phyloP scores from a whole-genome alignment of 1,140 invertebrate species.

The Triops cancriformis region DNA sequence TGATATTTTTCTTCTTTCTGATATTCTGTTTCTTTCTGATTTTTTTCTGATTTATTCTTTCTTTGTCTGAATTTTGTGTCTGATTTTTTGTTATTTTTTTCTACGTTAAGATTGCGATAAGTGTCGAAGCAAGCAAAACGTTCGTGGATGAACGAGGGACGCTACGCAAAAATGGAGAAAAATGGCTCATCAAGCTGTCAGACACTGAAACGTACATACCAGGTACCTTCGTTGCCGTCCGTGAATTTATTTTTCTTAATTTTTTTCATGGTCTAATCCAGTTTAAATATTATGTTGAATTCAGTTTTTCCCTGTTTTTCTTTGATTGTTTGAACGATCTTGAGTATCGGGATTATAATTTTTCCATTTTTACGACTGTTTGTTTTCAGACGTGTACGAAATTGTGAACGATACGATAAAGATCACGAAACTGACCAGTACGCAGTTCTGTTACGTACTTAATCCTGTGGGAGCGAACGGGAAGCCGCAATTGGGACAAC shows the following conservation, averaged over 20 bases:
- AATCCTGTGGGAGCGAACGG: conserved; percentile 43
- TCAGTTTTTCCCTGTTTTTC: conserved; percentile 29
- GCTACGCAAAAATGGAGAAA: conserved; percentile 45
- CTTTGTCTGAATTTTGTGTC: too few species aligned
- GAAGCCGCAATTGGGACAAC: conserved; percentile 35
- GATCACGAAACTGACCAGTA: conserved; percentile 43
- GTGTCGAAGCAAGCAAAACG: conserved; percentile 41
- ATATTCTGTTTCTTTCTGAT: too few species aligned
- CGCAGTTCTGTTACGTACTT: conserved; percentile 46
- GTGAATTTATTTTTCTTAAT: too few species aligned
- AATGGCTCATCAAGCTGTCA: conserved; percentile 44
- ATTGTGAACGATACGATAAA: conserved; percentile 36
- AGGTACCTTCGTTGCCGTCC: conserved; percentile 44
- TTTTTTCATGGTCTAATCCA: too few species aligned
- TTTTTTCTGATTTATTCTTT: too few species aligned
- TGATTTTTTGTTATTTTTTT: too few species aligned
- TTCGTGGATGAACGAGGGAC: conserved; percentile 44
- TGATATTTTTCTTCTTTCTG: background rate
- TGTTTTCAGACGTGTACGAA: background rate
- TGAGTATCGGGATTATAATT: too few species aligned
- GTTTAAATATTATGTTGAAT: too few species aligned
- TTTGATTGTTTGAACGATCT: too few species aligned
- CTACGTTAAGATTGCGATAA: conserved; percentile 40
- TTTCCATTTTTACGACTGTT: background rate
- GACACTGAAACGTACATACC: conserved; percentile 48